Evolutionary conservation across 2,888 invertebrate species (phyloP).

Genomic region (Dendrolimus houi): DNA sequence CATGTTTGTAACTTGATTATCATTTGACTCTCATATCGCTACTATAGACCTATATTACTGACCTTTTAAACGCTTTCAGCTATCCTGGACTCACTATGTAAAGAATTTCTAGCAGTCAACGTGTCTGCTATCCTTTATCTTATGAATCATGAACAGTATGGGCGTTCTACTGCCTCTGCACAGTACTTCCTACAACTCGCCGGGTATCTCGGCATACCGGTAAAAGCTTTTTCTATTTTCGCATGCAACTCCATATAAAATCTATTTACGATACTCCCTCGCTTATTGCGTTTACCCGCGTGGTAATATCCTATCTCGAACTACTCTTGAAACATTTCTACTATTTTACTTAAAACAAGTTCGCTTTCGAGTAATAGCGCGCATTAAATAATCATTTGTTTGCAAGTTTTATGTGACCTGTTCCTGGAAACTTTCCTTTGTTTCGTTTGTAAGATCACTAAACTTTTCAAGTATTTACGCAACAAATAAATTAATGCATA

Average conservation of each 20-base stretch:
- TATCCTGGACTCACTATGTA: conserved; percentile 91
- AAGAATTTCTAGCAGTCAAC: conserved; percentile 91
- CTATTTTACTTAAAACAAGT: not conserved
- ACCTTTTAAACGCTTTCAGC: conserved; percentile 77
- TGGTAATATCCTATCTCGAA: not conserved
- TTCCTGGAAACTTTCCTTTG: too few relatives aligned
- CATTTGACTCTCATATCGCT: conserved; percentile 3
- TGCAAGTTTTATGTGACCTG: too few relatives aligned
- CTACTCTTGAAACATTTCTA: not conserved
- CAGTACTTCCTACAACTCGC: conserved; percentile 96
- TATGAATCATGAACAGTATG: conserved; percentile 97
- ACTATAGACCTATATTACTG: conserved; percentile 18
- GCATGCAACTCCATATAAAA: conserved; percentile 14
- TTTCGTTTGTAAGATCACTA: too few relatives aligned
- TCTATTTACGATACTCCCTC: conserved; percentile 7
- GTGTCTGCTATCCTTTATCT: conserved; percentile 95
- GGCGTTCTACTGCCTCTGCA: conserved; percentile 93
- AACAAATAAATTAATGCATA: too few relatives aligned
- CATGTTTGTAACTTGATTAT: not conserved
- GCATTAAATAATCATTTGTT: too few relatives aligned
- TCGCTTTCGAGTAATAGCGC: not conserved
- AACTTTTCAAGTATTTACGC: too few relatives aligned
- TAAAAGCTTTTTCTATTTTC: conserved; percentile 37
- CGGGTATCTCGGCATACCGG: conserved; percentile 95
- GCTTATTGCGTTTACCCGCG: not conserved